Evolutionary conservation across 2,888 invertebrate species (phyloP).

Genomic region (Pyralis farinalis): DNA sequence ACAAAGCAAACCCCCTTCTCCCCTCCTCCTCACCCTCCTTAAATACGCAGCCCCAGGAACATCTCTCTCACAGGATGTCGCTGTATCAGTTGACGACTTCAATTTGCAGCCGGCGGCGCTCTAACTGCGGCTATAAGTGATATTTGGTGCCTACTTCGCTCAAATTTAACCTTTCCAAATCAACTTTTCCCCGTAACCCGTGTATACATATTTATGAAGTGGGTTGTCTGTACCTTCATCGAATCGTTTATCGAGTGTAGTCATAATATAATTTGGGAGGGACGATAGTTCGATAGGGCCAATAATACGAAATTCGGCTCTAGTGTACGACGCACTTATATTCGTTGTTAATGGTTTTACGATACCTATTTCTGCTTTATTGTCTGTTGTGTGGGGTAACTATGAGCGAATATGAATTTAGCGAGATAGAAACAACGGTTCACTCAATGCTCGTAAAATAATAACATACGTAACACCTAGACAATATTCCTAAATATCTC

Average conservation of each 20-base stretch:
- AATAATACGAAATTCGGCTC: slow-evolving; percentile 9
- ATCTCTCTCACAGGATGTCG: too few relatives aligned
- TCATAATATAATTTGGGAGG: slow-evolving; percentile 10
- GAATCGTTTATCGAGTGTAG: slow-evolving; percentile 7
- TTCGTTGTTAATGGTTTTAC: slow-evolving; percentile 10
- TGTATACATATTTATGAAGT: slow-evolving; percentile 2
- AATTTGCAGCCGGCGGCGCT: too few relatives aligned
- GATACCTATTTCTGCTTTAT: slow-evolving; percentile 1
- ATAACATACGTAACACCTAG: too few relatives aligned
- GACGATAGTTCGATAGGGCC: slow-evolving; percentile 1
- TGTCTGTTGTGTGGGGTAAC: background rate
- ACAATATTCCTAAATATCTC: too few relatives aligned
- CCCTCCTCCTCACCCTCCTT: too few relatives aligned
- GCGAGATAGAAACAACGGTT: too few relatives aligned
- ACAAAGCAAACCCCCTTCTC: too few relatives aligned
- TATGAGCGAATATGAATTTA: background rate
- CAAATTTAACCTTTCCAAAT: background rate
- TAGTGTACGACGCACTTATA: slow-evolving; percentile 6
- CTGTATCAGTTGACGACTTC: too few relatives aligned
- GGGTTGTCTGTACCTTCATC: background rate
- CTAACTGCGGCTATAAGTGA: too few relatives aligned
- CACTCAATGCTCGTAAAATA: too few relatives aligned
- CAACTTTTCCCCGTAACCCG: background rate
- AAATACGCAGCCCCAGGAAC: too few relatives aligned
- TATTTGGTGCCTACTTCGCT: too few relatives aligned